Base-by-base conservation (phyloP, 2,797 vertebrate species). In the Taenioides sp. region DNA sequence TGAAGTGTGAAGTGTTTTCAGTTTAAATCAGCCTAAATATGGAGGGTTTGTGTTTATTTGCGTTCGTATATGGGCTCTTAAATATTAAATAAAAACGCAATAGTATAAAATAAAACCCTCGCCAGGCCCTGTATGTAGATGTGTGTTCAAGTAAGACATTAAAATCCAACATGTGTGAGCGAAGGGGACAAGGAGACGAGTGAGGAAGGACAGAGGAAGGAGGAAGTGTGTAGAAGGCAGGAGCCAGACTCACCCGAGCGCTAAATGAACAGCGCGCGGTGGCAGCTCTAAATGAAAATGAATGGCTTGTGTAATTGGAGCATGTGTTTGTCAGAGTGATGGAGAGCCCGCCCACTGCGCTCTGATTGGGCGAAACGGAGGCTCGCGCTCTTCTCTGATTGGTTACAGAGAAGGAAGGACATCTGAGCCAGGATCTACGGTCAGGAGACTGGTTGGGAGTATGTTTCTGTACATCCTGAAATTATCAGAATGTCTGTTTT, bases 261-360 rank as follows among this genome's bases (percentile, higher is more conserved):
- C 65, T 66, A 66, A 66, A 66, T 52, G 47, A 66, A 31, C 43
- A 28, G 18, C 18, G 25, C 27, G 25, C 23, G 17, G 23, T 52
- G 47, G 49, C 65, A 66, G 65, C 65, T 52, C 23, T 18, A 66
- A 31, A 66, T 66, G 47, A 66, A 52, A 66, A 66, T 66, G 65
- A 66, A 66, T 66, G 65, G 49, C 65, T 66, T 52, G 47, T 66
- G 65, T 66, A 66, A 66, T 66, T 66, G 65, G 65, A 66, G 65
- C 65, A 52, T 66, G 65, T 66, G 65, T 66, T 66, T 66, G 65
- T 66, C 65, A 52, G 16, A 31, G 65, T 31, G 65, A 66, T 25
- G 18, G 18, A 66, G 47, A 28, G 43, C 47, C 47, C 65, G 28
- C 65, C 47, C 52, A 1, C 65, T 7, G 9, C 17, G 7, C 65